Conservation (phyloP, 2,113 vertebrate genomes). For the Herpetotheres cachinnans region DNA sequence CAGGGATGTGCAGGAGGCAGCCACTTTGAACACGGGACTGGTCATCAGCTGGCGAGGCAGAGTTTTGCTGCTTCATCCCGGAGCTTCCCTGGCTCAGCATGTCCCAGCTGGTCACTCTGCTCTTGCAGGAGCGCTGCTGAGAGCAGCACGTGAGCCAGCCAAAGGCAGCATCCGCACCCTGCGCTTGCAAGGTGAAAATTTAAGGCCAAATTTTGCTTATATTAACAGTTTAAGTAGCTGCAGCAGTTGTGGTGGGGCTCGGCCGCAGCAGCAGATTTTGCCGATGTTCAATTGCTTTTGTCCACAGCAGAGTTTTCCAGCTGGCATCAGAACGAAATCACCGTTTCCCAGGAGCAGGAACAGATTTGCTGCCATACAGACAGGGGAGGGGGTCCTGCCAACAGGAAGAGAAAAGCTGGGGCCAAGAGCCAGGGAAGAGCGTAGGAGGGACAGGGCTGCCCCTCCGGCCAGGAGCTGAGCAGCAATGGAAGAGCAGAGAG, state of each 20-base stretch:
- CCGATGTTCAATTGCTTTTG: neutral
- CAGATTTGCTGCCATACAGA: neutral
- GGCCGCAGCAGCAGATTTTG: neutral
- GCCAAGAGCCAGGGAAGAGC: neutral
- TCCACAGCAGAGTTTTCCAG: neutral
- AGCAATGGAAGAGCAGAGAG: neutral
- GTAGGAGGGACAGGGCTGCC: neutral
- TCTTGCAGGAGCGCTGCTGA: neutral
- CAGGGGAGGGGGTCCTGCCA: neutral
- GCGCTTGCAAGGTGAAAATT: neutral
- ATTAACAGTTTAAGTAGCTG: too few species aligned
- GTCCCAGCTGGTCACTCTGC: accelerated
- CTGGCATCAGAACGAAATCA: neutral
- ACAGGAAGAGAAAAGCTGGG: neutral
- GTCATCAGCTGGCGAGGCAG: neutral
- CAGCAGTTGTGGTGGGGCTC: neutral
- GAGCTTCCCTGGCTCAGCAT: constrained; percentile 1
- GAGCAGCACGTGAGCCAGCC: neutral
- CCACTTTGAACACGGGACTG: accelerated
- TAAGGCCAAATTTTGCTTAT: neutral
- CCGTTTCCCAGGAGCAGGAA: neutral
- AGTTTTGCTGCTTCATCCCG: neutral
- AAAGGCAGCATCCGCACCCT: neutral
- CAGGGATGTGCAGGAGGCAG: neutral
- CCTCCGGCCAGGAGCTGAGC: neutral